phyloP scores from a whole-genome alignment of 2,888 invertebrate species.

The Hesperia comma region DNA sequence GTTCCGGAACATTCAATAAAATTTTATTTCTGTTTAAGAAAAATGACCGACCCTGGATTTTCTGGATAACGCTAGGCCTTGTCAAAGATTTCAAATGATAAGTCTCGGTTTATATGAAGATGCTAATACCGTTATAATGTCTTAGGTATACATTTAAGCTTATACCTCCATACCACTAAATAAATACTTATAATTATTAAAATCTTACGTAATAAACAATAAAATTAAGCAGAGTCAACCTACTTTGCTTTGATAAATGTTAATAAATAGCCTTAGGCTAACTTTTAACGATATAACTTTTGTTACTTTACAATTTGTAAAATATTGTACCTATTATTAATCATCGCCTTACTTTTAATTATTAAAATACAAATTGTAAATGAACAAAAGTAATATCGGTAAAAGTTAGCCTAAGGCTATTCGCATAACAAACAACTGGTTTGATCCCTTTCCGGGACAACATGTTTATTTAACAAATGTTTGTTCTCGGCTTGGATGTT shows the following conservation, averaged over 20 bases:
- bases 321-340: no score
- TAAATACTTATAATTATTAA: neutral
- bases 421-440: neutral
- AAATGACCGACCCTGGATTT: constrained; percentile 50
- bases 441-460: neutral
- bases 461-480: neutral
- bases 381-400: neutral
- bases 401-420: neutral
- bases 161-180: neutral
- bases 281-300: no score
- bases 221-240: no score
- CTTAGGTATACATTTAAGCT: neutral
- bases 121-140: neutral
- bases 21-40: constrained; percentile 67
- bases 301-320: no score
- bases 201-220: no score
- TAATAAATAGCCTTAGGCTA: no score
- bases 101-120: neutral
- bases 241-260: no score
- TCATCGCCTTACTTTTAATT: no score
- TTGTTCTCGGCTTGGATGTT: neutral
- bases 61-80: constrained; percentile 27
- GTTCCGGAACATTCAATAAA: constrained; percentile 69
- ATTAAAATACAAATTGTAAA: no score
- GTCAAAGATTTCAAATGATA: constrained; percentile 26